A percentile compares a stretch with the other conserved stretches of the same genome.
These are phyloP conservation scores for Microtus richardsoni DNA, from an alignment of 2,113 vertebrate genomes.

Conservation along the genomic window DNA sequence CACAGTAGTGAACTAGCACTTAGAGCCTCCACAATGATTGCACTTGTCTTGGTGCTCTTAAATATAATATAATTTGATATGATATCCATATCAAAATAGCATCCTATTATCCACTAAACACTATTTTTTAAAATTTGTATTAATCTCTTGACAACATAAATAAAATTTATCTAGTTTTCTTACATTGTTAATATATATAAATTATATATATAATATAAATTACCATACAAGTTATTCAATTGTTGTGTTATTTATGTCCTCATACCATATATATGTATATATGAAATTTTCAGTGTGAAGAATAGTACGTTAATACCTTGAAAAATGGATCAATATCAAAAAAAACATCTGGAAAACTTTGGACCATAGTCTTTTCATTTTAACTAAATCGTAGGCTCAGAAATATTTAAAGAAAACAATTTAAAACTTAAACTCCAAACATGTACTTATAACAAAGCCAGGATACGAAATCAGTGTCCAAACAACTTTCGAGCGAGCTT, in stretches of 20 bases:
- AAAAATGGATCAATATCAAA: conserved; percentile 1
- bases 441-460: background rate
- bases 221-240: background rate
- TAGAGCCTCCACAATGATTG: background rate
- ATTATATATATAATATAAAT: background rate
- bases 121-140: background rate
- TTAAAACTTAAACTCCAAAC: background rate
- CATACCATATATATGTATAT: background rate
- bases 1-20: background rate
- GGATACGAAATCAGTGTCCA: background rate
- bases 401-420: conserved; percentile 12
- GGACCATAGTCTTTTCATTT: background rate
- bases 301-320: background rate
- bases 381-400: background rate
- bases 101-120: background rate
- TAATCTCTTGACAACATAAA: background rate
- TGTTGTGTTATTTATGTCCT: background rate
- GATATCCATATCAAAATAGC: background rate
- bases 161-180: background rate
- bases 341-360: background rate
- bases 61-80: background rate
- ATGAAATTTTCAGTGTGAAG: background rate
- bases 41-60: background rate
- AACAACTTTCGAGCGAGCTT: background rate
- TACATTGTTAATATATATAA: background rate